phyloP scores from a whole-genome alignment of 2,113 vertebrate genomes.

The Oriolus oriolus region DNA sequence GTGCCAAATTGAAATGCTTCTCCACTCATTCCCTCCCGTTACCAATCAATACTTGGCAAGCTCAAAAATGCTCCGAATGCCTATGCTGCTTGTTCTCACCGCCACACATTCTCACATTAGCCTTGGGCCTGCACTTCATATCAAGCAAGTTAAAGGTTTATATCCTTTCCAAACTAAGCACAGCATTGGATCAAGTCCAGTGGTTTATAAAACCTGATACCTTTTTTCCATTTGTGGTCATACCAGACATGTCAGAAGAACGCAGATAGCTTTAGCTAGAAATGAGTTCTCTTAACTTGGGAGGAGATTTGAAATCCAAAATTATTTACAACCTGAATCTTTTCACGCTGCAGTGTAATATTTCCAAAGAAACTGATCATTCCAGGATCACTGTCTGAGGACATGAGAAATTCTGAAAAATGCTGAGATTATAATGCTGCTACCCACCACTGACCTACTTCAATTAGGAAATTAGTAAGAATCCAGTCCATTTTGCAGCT shows the following conservation, averaged over 20 bases:
- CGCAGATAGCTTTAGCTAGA: neutral
- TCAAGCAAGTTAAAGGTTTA: neutral
- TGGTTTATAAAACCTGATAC: neutral
- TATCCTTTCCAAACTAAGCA: neutral
- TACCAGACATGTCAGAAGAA: neutral
- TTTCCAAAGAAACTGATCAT: neutral
- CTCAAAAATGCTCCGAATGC: constrained; percentile 3
- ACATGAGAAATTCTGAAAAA: neutral
- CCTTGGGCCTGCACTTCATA: neutral
- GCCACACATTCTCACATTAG: neutral
- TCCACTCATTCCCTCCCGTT: constrained; percentile 14
- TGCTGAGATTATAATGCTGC: neutral
- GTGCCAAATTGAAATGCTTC: constrained; percentile 49
- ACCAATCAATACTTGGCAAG: constrained; percentile 35
- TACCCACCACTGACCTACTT: neutral
- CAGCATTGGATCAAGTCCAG: neutral
- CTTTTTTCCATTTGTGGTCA: neutral
- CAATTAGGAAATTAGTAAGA: neutral
- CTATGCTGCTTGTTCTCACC: neutral
- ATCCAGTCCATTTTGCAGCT: neutral
- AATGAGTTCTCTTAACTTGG: neutral
- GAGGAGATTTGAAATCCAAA: neutral
- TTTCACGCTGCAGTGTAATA: neutral
- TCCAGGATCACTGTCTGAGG: neutral
- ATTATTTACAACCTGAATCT: neutral